Percentiles rank a stretch among this genome's conserved stretches.
Conservation (phyloP, 2,113 vertebrate genomes). For the Rhinolophus sinicus region DNA sequence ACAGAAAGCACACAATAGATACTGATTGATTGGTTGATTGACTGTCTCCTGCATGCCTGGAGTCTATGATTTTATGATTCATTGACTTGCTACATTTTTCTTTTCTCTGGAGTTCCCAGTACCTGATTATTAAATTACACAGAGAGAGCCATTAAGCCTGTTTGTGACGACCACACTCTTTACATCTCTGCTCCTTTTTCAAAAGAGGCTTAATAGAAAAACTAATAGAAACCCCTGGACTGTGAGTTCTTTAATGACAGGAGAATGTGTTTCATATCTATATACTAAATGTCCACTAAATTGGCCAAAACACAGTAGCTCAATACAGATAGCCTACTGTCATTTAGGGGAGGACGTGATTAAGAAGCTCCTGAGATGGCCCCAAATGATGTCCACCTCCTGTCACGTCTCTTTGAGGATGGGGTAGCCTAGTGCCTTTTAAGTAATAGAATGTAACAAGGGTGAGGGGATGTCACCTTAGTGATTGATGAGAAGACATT, state of each 20-base stretch:
- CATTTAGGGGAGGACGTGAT: background rate
- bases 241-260: background rate
- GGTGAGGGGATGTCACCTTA: background rate
- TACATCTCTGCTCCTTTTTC: background rate
- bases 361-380: background rate
- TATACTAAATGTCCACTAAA: background rate
- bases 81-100: background rate
- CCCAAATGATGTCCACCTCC: background rate
- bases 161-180: background rate
- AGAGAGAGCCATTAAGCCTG: background rate
- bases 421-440: background rate
- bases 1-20: background rate
- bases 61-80: conserved; percentile 57
- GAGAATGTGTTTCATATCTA: background rate
- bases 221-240: background rate
- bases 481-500: background rate
- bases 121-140: conserved; percentile 17
- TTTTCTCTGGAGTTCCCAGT: background rate
- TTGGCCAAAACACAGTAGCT: background rate
- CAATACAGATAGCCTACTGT: background rate
- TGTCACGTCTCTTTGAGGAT: background rate
- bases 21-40: conserved; percentile 49
- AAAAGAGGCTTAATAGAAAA: conserved; percentile 3
- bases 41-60: background rate
- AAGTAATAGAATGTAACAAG: background rate